A percentile compares a stretch with the other conserved stretches of the same genome.
Evolutionary conservation across 2,113 vertebrate genomes (phyloP).

Genomic region (Corapipo altera): DNA sequence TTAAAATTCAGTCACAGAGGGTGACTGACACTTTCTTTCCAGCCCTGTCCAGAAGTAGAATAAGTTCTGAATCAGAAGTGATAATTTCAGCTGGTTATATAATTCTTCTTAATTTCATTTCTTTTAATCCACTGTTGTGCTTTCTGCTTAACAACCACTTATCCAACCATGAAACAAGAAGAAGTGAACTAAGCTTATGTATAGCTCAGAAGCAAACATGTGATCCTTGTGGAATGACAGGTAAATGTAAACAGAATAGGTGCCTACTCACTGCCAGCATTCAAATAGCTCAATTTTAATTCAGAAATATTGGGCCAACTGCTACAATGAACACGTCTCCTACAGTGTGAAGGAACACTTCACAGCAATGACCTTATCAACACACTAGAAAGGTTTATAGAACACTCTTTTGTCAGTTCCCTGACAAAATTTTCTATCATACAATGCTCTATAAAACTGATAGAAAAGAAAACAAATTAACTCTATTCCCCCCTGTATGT

Average conservation of each 20-base stretch:
- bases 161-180: neutral
- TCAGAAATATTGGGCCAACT: neutral
- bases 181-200: neutral
- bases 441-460: neutral
- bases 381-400: neutral
- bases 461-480: neutral
- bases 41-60: neutral
- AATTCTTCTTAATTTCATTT: neutral
- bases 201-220: neutral
- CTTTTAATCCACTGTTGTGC: neutral
- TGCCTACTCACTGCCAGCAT: neutral
- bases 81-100: neutral
- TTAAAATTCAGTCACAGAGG: neutral
- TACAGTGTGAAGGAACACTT: neutral
- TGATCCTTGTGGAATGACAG: neutral
- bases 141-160: neutral
- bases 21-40: neutral
- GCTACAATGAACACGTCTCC: neutral
- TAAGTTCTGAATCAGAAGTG: neutral
- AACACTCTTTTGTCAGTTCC: neutral
- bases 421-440: conserved; percentile 1
- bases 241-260: neutral
- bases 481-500: neutral
- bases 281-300: neutral
- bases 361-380: neutral